Percentiles rank a stretch among this genome's conserved stretches.
Evolutionary conservation across 2,113 vertebrate species (phyloP).

Genomic region (Engystomops pustulosus): DNA sequence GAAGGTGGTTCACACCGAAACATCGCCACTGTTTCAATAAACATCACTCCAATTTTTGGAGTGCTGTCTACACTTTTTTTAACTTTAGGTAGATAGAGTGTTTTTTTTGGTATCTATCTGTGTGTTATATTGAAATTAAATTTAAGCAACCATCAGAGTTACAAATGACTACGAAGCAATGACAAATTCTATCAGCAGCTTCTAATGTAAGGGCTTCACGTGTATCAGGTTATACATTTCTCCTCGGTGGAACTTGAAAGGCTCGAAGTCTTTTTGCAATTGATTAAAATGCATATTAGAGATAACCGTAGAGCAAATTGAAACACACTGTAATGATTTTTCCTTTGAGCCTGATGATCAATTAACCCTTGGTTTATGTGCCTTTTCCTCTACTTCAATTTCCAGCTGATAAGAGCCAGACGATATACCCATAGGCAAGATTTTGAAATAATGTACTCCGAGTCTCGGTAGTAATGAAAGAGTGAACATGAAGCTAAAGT

Average conservation of each 20-base stretch:
- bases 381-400: background rate
- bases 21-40: too few relatives aligned
- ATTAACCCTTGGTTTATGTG: slow-evolving; percentile 10
- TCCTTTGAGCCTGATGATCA: background rate
- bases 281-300: slow-evolving; percentile 9
- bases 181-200: background rate
- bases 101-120: too few relatives aligned
- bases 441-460: slow-evolving; percentile 24
- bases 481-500: background rate
- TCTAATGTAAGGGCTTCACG: background rate
- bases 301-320: background rate
- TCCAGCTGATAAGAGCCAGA: slow-evolving; percentile 6
- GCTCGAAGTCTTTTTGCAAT: background rate
- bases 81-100: too few relatives aligned
- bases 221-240: background rate
- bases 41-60: too few relatives aligned
- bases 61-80: too few relatives aligned
- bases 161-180: background rate
- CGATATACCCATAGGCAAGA: background rate
- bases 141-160: background rate
- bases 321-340: background rate
- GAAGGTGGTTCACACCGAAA: too few relatives aligned
- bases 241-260: background rate
- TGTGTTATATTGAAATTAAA: too few relatives aligned
- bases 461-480: background rate